phyloP scores from a whole-genome alignment of 1,140 invertebrate species.

The Procambarus clarkii region DNA sequence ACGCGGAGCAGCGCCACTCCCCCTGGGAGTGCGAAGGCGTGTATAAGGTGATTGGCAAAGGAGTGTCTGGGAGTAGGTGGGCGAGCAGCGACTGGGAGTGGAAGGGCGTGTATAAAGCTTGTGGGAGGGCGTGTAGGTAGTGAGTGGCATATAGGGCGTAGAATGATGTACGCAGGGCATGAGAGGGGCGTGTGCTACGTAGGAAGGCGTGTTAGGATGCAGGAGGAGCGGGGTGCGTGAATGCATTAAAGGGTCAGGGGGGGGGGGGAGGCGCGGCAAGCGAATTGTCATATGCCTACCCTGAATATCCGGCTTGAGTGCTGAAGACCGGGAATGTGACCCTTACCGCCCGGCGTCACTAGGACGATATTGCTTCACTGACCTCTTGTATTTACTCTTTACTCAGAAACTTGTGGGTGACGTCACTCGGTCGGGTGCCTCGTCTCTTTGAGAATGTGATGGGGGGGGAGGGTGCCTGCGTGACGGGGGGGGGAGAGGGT shows the following conservation, averaged over 20 bases:
- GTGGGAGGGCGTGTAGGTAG: too few species aligned
- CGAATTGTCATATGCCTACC: background rate
- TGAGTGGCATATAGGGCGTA: too few species aligned
- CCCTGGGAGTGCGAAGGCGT: too few species aligned
- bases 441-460: background rate
- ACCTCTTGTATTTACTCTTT: background rate
- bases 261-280: background rate
- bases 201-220: too few species aligned
- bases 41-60: too few species aligned
- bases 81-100: background rate
- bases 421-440: background rate
- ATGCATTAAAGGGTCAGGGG: background rate
- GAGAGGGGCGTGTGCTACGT: too few species aligned
- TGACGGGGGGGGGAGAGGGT: too few species aligned
- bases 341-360: background rate
- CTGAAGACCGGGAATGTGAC: background rate
- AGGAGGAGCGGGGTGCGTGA: too few species aligned
- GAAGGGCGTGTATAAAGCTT: background rate
- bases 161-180: too few species aligned
- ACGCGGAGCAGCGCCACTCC: too few species aligned
- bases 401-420: background rate
- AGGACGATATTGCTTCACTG: background rate
- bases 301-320: background rate
- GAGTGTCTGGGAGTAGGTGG: too few species aligned
- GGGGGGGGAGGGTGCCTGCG: too few species aligned